Conservation (phyloP, 2,113 vertebrate genomes). For the Oncorhynchus kisutch region DNA sequence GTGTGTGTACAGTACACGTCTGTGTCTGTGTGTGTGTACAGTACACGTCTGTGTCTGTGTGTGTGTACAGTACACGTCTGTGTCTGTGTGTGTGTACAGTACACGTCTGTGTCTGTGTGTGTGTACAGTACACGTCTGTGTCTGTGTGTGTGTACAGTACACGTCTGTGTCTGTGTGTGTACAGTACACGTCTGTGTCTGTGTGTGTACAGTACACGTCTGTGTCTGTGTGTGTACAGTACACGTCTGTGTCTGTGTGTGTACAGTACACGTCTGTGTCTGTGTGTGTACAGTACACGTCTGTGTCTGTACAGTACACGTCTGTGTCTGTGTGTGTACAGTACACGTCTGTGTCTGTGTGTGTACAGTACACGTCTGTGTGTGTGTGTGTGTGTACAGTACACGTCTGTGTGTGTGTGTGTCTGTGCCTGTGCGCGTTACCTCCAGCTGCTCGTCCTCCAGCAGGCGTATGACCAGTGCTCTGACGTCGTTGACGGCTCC, state of each 20-base stretch:
- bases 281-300: too few species aligned
- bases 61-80: not conserved
- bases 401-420: not conserved
- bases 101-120: too few species aligned
- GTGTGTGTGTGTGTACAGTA: not conserved
- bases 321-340: too few species aligned
- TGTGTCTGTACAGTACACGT: too few species aligned
- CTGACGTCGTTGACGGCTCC: conserved; percentile 82
- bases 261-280: not conserved
- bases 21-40: too few species aligned
- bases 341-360: too few species aligned
- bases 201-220: too few species aligned
- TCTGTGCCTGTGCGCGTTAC: conserved; percentile 64
- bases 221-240: not conserved
- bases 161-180: too few species aligned
- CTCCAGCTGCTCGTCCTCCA: conserved; percentile 97
- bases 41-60: not conserved
- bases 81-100: not conserved
- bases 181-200: too few species aligned
- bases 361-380: not conserved
- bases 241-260: too few species aligned
- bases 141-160: not conserved
- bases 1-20: not conserved
- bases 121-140: not conserved
- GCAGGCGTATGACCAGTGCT: conserved; percentile 83